phyloP scores from a whole-genome alignment of 2,113 vertebrate species.

The Tricholaema leucomelas region DNA sequence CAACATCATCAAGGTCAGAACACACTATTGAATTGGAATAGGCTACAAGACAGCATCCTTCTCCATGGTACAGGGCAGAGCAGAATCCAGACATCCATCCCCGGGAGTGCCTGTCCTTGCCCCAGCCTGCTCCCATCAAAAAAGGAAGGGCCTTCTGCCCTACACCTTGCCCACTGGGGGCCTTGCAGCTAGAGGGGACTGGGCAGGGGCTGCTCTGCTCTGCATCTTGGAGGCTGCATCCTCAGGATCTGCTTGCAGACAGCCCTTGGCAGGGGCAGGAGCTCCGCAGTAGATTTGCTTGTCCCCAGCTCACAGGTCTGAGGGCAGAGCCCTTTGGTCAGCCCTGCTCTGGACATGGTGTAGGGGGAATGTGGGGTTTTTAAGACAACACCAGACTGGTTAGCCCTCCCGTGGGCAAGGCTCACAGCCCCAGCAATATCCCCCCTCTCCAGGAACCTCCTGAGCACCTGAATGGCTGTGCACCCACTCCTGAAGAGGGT shows the following conservation, averaged over 20 bases:
- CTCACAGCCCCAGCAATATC: neutral
- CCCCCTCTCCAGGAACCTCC: neutral
- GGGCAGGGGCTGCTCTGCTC: neutral
- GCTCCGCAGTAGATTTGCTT: neutral
- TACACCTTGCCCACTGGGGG: neutral
- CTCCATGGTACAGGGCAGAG: rapidly evolving
- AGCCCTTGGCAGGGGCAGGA: too few species aligned
- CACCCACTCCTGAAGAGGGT: neutral
- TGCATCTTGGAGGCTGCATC: neutral
- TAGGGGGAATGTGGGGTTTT: neutral
- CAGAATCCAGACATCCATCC: neutral
- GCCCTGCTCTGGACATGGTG: too few species aligned
- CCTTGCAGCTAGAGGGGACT: rapidly evolving
- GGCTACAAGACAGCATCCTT: neutral
- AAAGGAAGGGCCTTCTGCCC: neutral
- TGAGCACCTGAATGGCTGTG: rapidly evolving
- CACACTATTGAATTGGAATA: neutral
- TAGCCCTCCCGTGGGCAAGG: neutral
- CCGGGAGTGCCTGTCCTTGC: rapidly evolving
- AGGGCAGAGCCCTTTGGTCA: neutral
- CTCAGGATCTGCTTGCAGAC: rapidly evolving
- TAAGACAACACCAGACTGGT: neutral
- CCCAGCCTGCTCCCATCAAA: neutral
- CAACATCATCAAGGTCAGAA: constrained; percentile 54
- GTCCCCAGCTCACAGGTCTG: neutral